Percentiles rank a stretch among this genome's conserved stretches.
Conservation (phyloP, 1,140 invertebrate species). For the Drosophila sturtevanti region DNA sequence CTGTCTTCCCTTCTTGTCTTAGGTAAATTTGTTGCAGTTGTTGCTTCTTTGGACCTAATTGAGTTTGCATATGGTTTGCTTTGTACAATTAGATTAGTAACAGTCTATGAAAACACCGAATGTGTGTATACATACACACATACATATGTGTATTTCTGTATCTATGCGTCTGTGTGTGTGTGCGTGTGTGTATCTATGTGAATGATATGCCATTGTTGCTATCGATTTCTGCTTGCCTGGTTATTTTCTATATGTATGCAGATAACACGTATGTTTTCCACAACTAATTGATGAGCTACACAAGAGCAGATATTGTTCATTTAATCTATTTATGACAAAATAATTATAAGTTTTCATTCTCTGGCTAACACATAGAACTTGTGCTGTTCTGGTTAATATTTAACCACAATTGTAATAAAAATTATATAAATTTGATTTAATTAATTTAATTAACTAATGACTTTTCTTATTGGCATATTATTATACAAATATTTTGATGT, state of each 20-base stretch:
- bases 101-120: neutral
- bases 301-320: neutral
- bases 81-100: constrained; percentile 59
- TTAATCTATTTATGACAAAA: neutral
- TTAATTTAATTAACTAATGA: too few relatives aligned
- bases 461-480: too few relatives aligned
- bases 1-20: neutral
- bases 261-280: neutral
- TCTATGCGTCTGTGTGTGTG: neutral
- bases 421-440: too few relatives aligned
- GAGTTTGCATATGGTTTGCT: constrained; percentile 59
- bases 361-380: too few relatives aligned
- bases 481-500: too few relatives aligned
- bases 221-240: neutral
- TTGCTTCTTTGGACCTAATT: constrained; percentile 43
- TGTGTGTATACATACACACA: neutral
- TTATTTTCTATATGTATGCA: neutral
- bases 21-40: constrained; percentile 15
- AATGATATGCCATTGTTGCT: constrained; percentile 11
- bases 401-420: too few relatives aligned
- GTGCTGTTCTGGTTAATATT: too few relatives aligned
- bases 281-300: neutral
- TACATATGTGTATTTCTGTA: too few relatives aligned
- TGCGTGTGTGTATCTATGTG: neutral
- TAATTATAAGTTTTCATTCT: too few relatives aligned